Base-by-base conservation (phyloP, 2,797 vertebrate species). In the Ambastaia sidthimunki region DNA sequence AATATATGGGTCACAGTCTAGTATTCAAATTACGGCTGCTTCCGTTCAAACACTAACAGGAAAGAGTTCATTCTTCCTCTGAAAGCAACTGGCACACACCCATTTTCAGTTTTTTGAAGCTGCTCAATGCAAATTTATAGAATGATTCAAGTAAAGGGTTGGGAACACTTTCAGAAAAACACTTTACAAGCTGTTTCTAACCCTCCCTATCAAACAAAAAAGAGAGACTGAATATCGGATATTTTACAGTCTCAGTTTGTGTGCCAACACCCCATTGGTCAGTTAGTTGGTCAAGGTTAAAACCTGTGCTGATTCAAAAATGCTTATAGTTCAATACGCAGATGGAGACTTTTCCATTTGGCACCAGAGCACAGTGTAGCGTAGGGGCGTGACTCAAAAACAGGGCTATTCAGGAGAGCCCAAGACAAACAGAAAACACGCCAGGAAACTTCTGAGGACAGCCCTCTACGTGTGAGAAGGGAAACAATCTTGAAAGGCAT, bases 281-380 rank as follows among this genome's bases (percentile, higher is more conserved):
- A 63, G 77, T 65, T 47, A 63, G 77, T 60, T 69, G 77, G 52
- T 83, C 73, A 80, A 80, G 74, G 76, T 83, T 60, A 82, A 74
- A 79, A 11, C 18, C 44, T 7, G 3, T 75, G 69, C 60, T 68
- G 69, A 75, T 62, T 50, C 28, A 25, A 47, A 69, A 63, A 47
- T 2, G 37, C 23, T 44, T 69, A 62, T 9, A 5, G 67, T 23
- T 55, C 63, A 18, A 37, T 73, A 48, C 69, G 55, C 47, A 74
- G 15, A 83, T 23, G 52, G 54, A 81, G 71, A 62, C 23, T 77
- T 72, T 82, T 72, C 77, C 72, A 60, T 80, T 72, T 74, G 67
- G 25, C 76, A 60, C 54, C 31, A 23, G 21, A 10, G 18, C 25
- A 25, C 15, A 65, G 76, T 60, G 60, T 54, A 65, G 76, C 52